These are phyloP conservation scores for Patella vulgata DNA, from an alignment of 1,140 invertebrate genomes.

Conservation along the genomic window DNA sequence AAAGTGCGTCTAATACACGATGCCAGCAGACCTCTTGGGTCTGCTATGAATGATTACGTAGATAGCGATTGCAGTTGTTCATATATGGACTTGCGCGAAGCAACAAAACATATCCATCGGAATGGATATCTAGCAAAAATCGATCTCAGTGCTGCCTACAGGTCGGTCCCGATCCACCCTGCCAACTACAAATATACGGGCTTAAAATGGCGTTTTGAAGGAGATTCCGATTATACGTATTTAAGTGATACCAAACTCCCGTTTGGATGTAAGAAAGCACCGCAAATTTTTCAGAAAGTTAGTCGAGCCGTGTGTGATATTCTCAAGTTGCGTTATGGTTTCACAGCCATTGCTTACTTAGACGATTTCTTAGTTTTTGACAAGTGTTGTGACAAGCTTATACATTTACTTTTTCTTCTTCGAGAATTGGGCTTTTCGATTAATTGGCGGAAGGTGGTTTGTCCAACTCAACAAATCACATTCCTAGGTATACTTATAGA, in stretches of 20 bases:
- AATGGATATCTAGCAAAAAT: conserved; percentile 13
- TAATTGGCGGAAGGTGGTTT: conserved; percentile 10
- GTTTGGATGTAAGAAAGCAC: conserved; percentile 11
- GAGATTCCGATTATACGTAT: conserved; percentile 1
- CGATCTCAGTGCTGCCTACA: conserved; percentile 18
- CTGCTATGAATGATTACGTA: conserved; percentile 2
- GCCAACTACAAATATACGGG: conserved; percentile 6
- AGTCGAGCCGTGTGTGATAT: conserved; percentile 18
- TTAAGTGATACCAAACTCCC: conserved; percentile 16
- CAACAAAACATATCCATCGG: conserved; percentile 1
- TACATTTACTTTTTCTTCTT: conserved; percentile 1
- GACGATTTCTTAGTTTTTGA: conserved; percentile 21
- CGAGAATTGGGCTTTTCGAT: conserved; percentile 13
- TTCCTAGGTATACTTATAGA: conserved; percentile 15
- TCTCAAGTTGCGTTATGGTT: conserved; percentile 7
- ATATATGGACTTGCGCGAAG: conserved; percentile 15
- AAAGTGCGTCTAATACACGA: conserved; percentile 15
- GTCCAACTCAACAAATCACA: background rate
- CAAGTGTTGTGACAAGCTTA: conserved; percentile 5
- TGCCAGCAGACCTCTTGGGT: background rate
- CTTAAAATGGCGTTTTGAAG: conserved; percentile 16
- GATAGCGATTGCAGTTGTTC: conserved; percentile 5
- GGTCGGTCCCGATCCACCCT: conserved; percentile 16
- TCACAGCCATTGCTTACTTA: conserved; percentile 10
- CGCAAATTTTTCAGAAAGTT: conserved; percentile 14